Evolutionary conservation across 2,113 vertebrate species (phyloP).

Genomic region (Cavia aperea): DNA sequence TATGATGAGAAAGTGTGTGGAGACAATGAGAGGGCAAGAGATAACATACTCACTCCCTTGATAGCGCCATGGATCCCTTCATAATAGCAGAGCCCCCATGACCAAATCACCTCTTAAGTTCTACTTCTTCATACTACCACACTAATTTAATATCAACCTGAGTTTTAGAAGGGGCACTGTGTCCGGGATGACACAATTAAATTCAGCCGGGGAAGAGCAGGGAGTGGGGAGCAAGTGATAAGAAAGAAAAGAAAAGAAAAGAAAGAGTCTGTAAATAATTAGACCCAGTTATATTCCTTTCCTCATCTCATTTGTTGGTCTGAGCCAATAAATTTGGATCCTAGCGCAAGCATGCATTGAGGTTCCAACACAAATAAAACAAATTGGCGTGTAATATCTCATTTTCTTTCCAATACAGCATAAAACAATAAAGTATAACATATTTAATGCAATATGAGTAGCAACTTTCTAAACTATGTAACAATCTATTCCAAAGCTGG

Average conservation of each 20-base stretch:
- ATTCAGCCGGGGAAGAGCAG: not conserved
- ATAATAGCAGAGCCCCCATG: not conserved
- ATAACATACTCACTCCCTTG: not conserved
- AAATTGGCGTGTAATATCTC: not conserved
- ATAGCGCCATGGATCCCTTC: too few species aligned
- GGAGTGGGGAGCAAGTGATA: not conserved
- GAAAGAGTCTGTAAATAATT: not conserved
- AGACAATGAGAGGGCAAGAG: not conserved
- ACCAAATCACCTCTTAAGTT: not conserved
- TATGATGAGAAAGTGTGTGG: not conserved
- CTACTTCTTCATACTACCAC: not conserved
- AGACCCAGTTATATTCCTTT: not conserved
- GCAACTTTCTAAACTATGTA: not conserved
- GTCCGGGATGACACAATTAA: not conserved
- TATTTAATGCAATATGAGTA: not conserved
- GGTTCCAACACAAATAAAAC: not conserved
- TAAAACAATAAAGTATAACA: not conserved
- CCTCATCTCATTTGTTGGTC: not conserved
- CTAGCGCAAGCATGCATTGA: not conserved
- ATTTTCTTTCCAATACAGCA: not conserved
- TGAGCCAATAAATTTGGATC: not conserved
- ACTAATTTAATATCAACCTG: not conserved
- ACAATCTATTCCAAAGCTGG: not conserved
- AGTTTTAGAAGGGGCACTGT: not conserved
- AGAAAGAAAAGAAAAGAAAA: not conserved